phyloP scores from a whole-genome alignment of 2,888 invertebrate species.

The Hypomecis atomaria region DNA sequence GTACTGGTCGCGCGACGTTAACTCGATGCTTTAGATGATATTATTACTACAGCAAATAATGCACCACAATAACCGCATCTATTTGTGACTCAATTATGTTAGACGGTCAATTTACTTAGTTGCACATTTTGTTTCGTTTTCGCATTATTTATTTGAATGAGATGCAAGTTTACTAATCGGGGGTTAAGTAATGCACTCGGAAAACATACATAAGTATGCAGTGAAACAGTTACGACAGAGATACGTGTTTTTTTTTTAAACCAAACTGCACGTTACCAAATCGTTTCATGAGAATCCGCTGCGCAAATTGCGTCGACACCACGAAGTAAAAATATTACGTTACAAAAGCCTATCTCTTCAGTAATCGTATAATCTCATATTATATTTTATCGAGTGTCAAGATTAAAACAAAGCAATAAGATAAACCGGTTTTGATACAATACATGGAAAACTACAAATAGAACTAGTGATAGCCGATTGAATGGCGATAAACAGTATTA shows the following conservation, averaged over 20 bases:
- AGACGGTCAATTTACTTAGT: conserved; percentile 13
- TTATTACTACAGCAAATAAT: conserved; percentile 30
- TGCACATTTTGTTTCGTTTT: conserved; percentile 9
- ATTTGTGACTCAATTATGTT: conserved; percentile 10
- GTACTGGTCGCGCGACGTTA: conserved; percentile 59
- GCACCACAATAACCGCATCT: background rate
- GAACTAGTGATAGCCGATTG: conserved; percentile 28
- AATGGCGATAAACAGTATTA: conserved; percentile 22
- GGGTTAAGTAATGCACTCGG: conserved; percentile 44
- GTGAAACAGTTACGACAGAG: conserved; percentile 49
- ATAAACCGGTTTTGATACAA: conserved; percentile 33
- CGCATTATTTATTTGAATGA: conserved; percentile 12
- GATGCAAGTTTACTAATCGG: conserved; percentile 33
- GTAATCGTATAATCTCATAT: conserved; percentile 32
- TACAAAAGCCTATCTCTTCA: conserved; percentile 3
- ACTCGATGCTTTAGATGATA: conserved; percentile 53
- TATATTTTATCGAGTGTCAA: conserved; percentile 30
- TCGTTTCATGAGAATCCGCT: conserved; percentile 41
- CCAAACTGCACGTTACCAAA: conserved; percentile 45
- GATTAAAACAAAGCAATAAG: conserved; percentile 37
- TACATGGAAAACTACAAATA: conserved; percentile 34
- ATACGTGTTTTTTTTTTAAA: conserved; percentile 52
- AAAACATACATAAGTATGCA: conserved; percentile 38
- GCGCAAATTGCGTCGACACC: conserved; percentile 29
- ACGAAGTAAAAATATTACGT: conserved; percentile 11